Base-by-base conservation (phyloP, 2,797 vertebrate species). In the Sebastes iracundus region DNA sequence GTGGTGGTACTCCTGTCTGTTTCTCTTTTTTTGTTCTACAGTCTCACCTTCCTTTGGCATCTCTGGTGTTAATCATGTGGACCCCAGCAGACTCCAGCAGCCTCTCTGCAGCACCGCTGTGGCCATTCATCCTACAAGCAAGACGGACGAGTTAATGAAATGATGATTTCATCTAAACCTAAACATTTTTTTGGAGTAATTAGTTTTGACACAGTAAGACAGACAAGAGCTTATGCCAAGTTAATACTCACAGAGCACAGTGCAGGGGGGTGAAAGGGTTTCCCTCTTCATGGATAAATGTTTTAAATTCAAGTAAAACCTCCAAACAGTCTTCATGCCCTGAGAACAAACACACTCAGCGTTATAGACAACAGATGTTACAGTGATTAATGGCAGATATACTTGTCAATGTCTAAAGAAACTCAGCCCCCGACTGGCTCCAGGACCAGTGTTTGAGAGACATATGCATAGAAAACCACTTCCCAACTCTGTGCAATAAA, bases 261-360 rank as follows among this genome's bases (percentile, higher is more conserved):
- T 99, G 98, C 96, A 99, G 97, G 92, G 98, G 97, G 92, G 97
- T 98, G 94, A 99, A 99, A 93, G 97, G 96, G 85, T 99, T 99
- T 96, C 97, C 97, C 95, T 99, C 98, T 90, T 97, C 95, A 93
- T 98, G 97, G 66, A 96, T 96, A 94, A 97, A 97, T 60, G 96
- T 97, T 96, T 98, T 98, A 92, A 97, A 97, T 98, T 99, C 97
- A 98, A 99, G 97, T 98, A 99, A 97, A 97, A 98, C 96, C 96
- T 99, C 97, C 94, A 99, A 98, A 98, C 98, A 99, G 96, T 99
- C 97, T 97, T 97, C 97, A 82, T 99, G 97, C 95, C 98, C 98
- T 99, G 85, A 30, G 42, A 88, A 89, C 27, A 91, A 67, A 67
- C 42, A 84, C 30, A 77, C 14, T 28, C 52, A 72, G 42, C 20